Conservation (phyloP, 2,888 invertebrate species). For the Cheilosia impressa region DNA sequence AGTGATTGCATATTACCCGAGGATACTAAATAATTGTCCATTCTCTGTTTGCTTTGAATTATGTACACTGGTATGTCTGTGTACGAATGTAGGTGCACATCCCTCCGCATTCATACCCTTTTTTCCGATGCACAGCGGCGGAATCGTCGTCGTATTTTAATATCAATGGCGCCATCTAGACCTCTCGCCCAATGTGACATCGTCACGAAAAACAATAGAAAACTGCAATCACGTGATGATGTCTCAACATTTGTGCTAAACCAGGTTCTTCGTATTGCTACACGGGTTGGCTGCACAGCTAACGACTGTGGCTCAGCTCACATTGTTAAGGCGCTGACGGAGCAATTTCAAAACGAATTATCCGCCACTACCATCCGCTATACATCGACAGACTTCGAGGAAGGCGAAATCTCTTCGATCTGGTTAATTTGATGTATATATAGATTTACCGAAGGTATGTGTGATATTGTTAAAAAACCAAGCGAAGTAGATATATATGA, state of each 20-base stretch:
- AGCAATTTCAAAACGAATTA: constrained; percentile 72
- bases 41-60: constrained; percentile 14
- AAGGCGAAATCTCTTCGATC: constrained; percentile 52
- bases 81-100: constrained; percentile 8
- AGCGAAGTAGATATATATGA: neutral
- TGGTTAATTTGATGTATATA: constrained; percentile 53
- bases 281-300: constrained; percentile 45
- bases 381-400: constrained; percentile 12
- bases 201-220: constrained; percentile 77
- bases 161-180: constrained; percentile 78
- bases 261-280: constrained; percentile 58
- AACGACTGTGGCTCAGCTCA: constrained; percentile 36
- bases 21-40: constrained; percentile 51
- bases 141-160: constrained; percentile 48
- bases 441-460: neutral
- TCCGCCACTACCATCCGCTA: constrained; percentile 38
- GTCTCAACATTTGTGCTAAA: constrained; percentile 70
- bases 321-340: constrained; percentile 53
- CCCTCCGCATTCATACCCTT: constrained; percentile 11
- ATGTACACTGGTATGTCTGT: neutral
- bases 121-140: constrained; percentile 28
- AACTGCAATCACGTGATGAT: constrained; percentile 74
- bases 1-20: constrained; percentile 29
- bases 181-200: constrained; percentile 78
- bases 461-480: neutral